Evolutionary conservation across 2,113 vertebrate species (phyloP), one percentile per base, ranked within the genome.

Genomic region (Potamarius usumacintae): DNA sequence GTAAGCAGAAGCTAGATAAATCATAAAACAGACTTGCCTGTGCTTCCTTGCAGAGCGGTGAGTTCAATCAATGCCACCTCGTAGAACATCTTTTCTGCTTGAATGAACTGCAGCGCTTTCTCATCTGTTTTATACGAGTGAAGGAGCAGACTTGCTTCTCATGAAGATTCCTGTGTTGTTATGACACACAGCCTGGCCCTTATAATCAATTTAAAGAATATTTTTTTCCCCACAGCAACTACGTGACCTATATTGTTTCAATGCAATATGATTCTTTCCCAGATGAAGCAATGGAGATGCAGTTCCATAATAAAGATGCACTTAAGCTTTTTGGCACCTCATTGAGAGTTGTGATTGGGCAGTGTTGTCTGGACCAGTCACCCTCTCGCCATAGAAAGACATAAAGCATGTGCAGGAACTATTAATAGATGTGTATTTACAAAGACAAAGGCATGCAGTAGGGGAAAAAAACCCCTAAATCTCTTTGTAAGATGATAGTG

Each of bases 51-150:
- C 27, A 94, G 90, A 91, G 93, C 92, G 0, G 92, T 91, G 91
- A 96, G 95, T 88, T 94, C 92, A 83, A 95, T 93, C 92, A 94
- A 85, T 84, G 93, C 93, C 93, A 95, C 95, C 84, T 94, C 93
- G 76, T 96, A 96, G 94, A 95, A 95, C 94, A 95, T 96, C 92
- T 95, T 96, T 87, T 95, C 95, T 48, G 95, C 92, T 67, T 93
- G 93, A 91, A 92, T 95, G 94, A 97, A 95, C 94, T 88, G 82
- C 22, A 93, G 93, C 9, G 92, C 94, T 91, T 96, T 95, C 89
- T 92, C 93, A 92, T 95, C 95, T 97, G 94, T 95, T 96, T 85
- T 94, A 93, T 93, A 90, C 90, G 83, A 90, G 93, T 94, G 90
- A 95, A 95, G 94, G 93, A 94, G 95, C 92, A 93, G 92, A 90